Conservation (phyloP, 2,113 vertebrate species). For the Ellobius talpinus region DNA sequence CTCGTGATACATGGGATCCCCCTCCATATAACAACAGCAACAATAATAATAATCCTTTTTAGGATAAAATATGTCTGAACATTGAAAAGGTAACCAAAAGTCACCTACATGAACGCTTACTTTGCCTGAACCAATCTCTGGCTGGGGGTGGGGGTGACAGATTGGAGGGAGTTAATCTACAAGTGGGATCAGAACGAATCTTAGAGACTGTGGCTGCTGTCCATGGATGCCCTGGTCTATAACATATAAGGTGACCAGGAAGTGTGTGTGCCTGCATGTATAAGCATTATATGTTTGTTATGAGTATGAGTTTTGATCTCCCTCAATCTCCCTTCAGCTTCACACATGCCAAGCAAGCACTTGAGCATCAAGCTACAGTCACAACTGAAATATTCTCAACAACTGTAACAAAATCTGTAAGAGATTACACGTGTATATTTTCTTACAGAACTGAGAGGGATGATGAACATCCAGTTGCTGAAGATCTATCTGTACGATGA, state of each 20-base stretch:
- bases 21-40: neutral
- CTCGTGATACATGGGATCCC: no score
- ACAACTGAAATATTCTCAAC: neutral
- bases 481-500: neutral
- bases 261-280: no score
- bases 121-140: neutral
- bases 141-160: neutral
- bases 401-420: neutral
- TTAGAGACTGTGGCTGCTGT: neutral
- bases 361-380: no score
- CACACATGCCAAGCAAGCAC: neutral
- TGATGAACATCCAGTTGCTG: neutral
- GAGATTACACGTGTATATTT: neutral
- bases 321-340: neutral
- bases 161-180: neutral
- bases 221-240: neutral
- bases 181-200: neutral
- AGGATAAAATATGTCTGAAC: neutral
- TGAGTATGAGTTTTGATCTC: neutral
- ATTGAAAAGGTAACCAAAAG: neutral
- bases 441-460: neutral
- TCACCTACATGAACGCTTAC: neutral
- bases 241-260: neutral
- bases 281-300: no score
- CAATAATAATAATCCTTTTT: neutral